phyloP scores from a whole-genome alignment of 1,140 invertebrate species.

The Argopecten irradians region DNA sequence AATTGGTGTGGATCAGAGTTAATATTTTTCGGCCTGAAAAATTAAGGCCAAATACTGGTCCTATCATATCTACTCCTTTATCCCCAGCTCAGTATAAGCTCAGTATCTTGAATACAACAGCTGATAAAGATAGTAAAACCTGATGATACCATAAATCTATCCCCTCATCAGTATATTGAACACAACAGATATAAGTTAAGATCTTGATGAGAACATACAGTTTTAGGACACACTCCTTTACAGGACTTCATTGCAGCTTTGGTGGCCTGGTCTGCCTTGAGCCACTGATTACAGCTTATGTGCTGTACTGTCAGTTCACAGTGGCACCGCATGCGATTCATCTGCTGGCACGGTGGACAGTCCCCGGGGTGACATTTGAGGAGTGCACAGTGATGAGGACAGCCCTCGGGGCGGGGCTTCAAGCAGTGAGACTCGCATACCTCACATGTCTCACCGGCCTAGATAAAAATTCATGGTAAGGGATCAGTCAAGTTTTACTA shows the following conservation, averaged over 20 bases:
- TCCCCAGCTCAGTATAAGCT: too few relatives aligned
- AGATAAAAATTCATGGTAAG: too few relatives aligned
- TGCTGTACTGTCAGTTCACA: constrained; percentile 87
- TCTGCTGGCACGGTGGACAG: constrained; percentile 82
- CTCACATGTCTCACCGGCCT: constrained; percentile 82
- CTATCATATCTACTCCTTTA: too few relatives aligned
- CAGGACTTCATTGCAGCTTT: constrained; percentile 83
- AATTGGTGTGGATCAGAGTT: too few relatives aligned
- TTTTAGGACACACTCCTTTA: constrained; percentile 90
- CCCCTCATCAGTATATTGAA: too few relatives aligned
- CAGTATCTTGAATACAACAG: too few relatives aligned
- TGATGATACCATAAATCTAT: too few relatives aligned
- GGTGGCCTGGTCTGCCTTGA: constrained; percentile 76
- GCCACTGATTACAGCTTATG: constrained; percentile 84
- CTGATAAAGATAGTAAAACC: too few relatives aligned
- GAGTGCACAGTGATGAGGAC: constrained; percentile 85
- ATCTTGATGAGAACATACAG: constrained; percentile 81
- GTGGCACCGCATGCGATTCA: constrained; percentile 86
- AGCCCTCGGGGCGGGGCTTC: constrained; percentile 84
- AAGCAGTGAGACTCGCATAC: constrained; percentile 85
- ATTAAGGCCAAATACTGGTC: too few relatives aligned
- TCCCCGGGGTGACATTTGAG: constrained; percentile 85
- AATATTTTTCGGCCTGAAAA: too few relatives aligned
- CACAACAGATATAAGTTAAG: neutral
- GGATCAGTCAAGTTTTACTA: too few relatives aligned